Conservation (phyloP, 2,797 vertebrate genomes). For the Tapera naevia region DNA sequence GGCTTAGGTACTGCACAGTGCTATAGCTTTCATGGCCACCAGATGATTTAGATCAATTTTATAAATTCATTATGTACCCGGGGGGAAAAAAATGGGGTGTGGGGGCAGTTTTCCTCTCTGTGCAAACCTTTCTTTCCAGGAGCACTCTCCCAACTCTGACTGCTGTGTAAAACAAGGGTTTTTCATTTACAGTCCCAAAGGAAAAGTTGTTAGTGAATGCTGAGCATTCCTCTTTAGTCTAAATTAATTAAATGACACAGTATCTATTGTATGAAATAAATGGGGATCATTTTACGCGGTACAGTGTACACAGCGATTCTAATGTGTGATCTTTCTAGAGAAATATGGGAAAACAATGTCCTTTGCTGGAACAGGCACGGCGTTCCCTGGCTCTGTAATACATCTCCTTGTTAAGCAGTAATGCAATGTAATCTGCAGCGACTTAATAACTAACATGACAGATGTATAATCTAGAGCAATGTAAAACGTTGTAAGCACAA, state of each 20-base stretch:
- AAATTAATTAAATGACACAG: slow-evolving; percentile 77
- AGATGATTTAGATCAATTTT: background rate
- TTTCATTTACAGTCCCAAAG: slow-evolving; percentile 67
- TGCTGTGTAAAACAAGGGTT: slow-evolving; percentile 26
- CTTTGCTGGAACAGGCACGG: background rate
- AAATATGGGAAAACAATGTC: slow-evolving; percentile 57
- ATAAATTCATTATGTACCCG: background rate
- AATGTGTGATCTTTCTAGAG: slow-evolving; percentile 60
- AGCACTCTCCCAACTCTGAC: slow-evolving; percentile 2
- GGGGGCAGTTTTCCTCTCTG: background rate
- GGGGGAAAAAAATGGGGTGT: background rate
- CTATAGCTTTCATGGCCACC: background rate
- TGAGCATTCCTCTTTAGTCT: slow-evolving; percentile 70
- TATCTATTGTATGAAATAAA: slow-evolving; percentile 71
- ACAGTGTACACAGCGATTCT: slow-evolving; percentile 42
- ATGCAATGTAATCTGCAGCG: background rate
- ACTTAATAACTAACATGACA: slow-evolving; percentile 7
- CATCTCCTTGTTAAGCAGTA: background rate
- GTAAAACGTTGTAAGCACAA: background rate
- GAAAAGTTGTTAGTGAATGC: slow-evolving; percentile 64
- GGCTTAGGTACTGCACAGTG: fast-evolving
- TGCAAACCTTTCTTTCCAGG: slow-evolving; percentile 32
- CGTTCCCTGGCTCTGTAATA: background rate
- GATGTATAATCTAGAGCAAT: background rate
- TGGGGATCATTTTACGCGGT: slow-evolving; percentile 50